Base-by-base conservation (phyloP, 2,113 vertebrate species). In the Rana temporaria region DNA sequence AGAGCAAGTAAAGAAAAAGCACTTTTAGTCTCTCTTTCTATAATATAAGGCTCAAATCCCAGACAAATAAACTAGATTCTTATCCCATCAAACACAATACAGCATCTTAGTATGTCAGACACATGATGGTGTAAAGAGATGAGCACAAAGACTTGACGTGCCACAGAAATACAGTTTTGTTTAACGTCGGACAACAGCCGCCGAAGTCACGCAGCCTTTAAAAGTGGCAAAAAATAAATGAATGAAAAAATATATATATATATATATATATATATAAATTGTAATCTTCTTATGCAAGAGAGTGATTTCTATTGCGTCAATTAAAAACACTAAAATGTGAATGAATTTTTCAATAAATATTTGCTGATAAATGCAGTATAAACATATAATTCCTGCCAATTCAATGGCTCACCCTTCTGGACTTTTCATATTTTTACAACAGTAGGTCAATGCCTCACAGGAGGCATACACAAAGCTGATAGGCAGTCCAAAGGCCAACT, bases 1-100 rank as follows among this genome's bases (percentile, higher is more conserved):
- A 82, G 32, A 75, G 63, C 71, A 75, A 53, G 79, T n/a, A 73
- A 55, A 19, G 52, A 66, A 42, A 48, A 76, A 83, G 55, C 81
- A 76, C 81, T 76, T 53, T 83, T 66, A 60, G 63, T 19, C 53
- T 68, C 62, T 67, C n/a, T 66, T 57, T 64, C 62, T 65, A 75
- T 67, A 74, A 67, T 70, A 69, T 20, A 42, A 26, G 56, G 64
- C 63, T 73, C 52, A 20, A 63, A 81, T 24, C 71, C 71, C 20
- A 73, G 52, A 83, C 65, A 68, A 62, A 57, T 52, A 66, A 57
- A 68, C 26, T 53, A 67, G 62, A 59, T 26, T 75, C 32, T 24
- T 18, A 48, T 57, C 19, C 64, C 71, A 60, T 76, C 63, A 76
- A 68, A 60, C 26, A 52, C 56, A 74, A 75, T 60, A 76, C 22